phyloP scores from a whole-genome alignment of 2,888 invertebrate genomes.

The Cancer borealis region DNA sequence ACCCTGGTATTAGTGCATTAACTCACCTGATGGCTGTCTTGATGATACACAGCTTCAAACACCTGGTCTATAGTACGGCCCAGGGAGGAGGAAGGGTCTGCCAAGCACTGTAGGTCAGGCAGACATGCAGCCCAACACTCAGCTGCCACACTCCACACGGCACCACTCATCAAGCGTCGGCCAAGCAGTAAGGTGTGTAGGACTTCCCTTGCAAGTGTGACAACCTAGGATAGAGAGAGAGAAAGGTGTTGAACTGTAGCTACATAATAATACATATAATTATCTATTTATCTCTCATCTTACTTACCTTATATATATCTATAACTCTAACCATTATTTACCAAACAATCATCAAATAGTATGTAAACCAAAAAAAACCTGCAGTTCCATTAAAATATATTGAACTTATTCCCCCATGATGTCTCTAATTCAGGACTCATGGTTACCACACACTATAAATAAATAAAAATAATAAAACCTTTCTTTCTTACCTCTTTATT shows the following conservation, averaged over 20 bases:
- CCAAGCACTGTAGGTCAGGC: conserved; percentile 51
- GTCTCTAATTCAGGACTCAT: no score
- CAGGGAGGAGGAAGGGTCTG: conserved; percentile 53
- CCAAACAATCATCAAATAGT: no score
- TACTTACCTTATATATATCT: neutral
- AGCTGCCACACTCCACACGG: conserved; percentile 56
- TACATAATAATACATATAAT: neutral
- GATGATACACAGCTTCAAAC: conserved; percentile 38
- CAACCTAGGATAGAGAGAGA: conserved; percentile 39
- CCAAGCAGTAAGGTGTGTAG: conserved; percentile 51
- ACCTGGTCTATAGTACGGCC: conserved; percentile 58
- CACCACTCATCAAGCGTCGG: conserved; percentile 49
- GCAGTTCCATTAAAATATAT: no score
- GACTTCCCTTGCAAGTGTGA: conserved; percentile 33
- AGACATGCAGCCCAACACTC: conserved; percentile 59
- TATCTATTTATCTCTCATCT: neutral
- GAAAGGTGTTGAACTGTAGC: neutral
- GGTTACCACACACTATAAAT: no score
- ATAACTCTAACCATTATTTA: neutral
- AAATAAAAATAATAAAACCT: no score
- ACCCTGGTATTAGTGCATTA: neutral
- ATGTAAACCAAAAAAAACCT: no score
- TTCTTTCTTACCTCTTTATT: conserved; percentile 57
- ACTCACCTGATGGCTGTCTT: conserved; percentile 17
- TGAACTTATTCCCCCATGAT: no score